Evolutionary conservation across 2,888 invertebrate species (phyloP), one percentile per base, ranked within the genome.

Genomic region (Merodon equestris): DNA sequence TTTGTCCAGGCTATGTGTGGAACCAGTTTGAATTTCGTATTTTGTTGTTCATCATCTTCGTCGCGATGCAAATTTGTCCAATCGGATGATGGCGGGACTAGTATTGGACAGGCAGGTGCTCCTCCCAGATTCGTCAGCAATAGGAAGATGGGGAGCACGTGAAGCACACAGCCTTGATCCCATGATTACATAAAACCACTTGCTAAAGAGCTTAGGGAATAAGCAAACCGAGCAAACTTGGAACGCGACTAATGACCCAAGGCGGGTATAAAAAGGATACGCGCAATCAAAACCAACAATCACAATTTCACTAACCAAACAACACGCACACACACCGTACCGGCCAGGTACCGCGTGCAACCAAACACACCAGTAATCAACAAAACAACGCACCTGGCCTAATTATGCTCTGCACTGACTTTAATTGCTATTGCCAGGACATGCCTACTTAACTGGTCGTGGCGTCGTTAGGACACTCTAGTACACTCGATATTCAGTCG

Each of bases 261-360:
- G 66, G 66, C 71, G 56, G 61, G 60, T 67, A 53, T 72, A 27
- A 27, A 40, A 67, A 63, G 72, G 57, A 74, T 68, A 63, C 54
- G 56, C 67, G 68, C 56, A 57, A 61, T 63, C 66, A n/a, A 77
- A 72, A 72, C 77, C 72, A 51, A 63, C 66, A 77, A 77, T 68
- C 73, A 57, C 72, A 51, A 66, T 70, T 72, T 47, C 44, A 40
- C 44, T 60, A 44, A 72, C 71, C 54, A 61, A 66, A 71, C 56
- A 77, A 53, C 53, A 38, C 18, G 50, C 50, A 34, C 13, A 53
- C 27, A 53, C 19, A 19, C 51, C 42, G 40, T 17, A 54, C 40
- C 36, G 7, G 10, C 36, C 36, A 36, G 10, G n/a, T 10, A 36
- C 10, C 36, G 10, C 36, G 10, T 40, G 40, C 5, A 40, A n/a